Evolutionary conservation across 2,113 vertebrate species (phyloP), one percentile per base, ranked within the genome.

Genomic region (Xiphophorus maculatus): DNA sequence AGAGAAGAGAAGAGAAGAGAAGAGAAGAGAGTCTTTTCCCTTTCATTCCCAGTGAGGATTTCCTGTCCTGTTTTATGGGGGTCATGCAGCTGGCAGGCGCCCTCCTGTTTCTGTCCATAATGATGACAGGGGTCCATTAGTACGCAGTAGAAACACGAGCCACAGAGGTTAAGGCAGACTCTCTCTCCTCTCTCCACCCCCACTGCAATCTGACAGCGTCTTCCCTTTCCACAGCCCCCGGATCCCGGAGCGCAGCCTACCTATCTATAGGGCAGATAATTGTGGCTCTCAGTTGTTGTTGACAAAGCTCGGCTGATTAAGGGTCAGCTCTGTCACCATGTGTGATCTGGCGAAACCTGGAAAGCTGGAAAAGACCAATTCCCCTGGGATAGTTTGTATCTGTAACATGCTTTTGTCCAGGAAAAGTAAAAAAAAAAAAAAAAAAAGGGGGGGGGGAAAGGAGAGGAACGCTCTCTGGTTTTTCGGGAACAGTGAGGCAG

Each of bases 61-160:
- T 93, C 93, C 93, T 93, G 91, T 83, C 89, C 80, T 83, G 86
- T 93, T 93, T 93, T 93, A 93, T 93, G 91, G 91, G 90, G 93
- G 91, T 93, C 92, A 91, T 89, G 84, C 93, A 93, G 93, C 93
- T 93, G 93, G 91, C 91, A 92, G 91, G 87, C 91, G 91, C 91
- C 93, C 93, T 93, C 91, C 91, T 93, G 90, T 90, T 93, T 92
- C 91, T 91, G 91, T 91, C 91, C 84, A 61, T 91, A 93, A 91
- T 75, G 89, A 90, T 92, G 92, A 93, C 92, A 91, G 90, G 86
- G 88, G 14, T 90, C 91, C 84, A 92, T 93, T 92, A 93, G 91
- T 88, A 83, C 87, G 85, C 86, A 75, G 91, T 89, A 87, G 91
- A 93, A 91, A 91, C 89, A 89, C 79, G 72, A 93, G 90, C 86